Evolutionary conservation across 2,797 vertebrate genomes (phyloP), one percentile per base, ranked within the genome.

Genomic region (Periophthalmus magnuspinnatus): DNA sequence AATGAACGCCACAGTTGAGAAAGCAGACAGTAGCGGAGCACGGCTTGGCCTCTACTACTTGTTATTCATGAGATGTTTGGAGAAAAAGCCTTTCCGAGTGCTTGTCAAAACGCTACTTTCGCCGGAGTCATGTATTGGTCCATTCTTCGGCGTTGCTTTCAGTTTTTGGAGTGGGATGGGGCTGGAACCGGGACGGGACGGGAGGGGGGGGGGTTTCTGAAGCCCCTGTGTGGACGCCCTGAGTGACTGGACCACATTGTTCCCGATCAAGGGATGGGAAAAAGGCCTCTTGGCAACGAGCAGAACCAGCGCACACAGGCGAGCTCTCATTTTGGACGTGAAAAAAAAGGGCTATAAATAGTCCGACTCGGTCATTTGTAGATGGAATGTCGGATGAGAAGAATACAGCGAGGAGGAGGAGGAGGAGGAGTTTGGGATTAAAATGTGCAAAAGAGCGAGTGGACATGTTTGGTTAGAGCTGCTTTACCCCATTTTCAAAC

Each of bases 161-260:
- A 79, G 50, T 58, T 78, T n/a, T 63, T 56, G 61, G 66, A 75
- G 60, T 52, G 28, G 66, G 36, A 70, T 52, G n/a, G 69, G 57
- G 69, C 52, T 75, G 64, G 19, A 47, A 47, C 61, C 16, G 19
- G 16, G 56, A 17, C 67, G 24, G 72, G 69, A 48, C 9, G 47
- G 6, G 41, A 55, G 70, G 58, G 65, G 14, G 22, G 70, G 93
- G 91, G 91, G 68, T 94, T 91, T 96, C 92, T 94, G 92, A 94
- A 94, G 92, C 87, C 87, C 78, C 94, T 95, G 59, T 96, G 93
- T 81, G 69, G 50, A 17, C 60, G 56, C 59, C 77, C 56, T 67
- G 70, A 93, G 91, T 94, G 91, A 95, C 93, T 93, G 93, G 93
- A 92, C 92, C 92, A 93, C 95, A 95, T 96, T 96, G 95, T 95